phyloP scores from a whole-genome alignment of 2,113 vertebrate species.

The Amia ocellicauda region DNA sequence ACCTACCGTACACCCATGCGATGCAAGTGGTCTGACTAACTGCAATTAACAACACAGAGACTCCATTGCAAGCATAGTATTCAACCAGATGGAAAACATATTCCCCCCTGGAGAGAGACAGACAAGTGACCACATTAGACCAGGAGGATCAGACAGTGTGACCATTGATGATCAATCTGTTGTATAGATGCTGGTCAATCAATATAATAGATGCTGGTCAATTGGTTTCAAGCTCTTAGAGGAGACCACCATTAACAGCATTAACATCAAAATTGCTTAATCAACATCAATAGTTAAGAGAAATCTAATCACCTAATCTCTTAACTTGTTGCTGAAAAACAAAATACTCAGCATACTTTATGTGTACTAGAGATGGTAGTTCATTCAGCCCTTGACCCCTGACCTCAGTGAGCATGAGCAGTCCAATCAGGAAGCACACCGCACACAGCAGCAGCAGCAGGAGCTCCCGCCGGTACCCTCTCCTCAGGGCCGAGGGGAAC shows the following conservation, averaged over 20 bases:
- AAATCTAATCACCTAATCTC: too few species aligned
- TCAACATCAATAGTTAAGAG: too few species aligned
- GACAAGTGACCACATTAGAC: not conserved
- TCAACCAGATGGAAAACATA: conserved; percentile 57
- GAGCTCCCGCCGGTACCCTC: too few species aligned
- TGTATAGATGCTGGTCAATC: not conserved
- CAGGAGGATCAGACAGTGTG: not conserved
- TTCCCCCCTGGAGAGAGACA: conserved; percentile 42
- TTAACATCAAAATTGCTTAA: too few species aligned
- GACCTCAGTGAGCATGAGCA: conserved; percentile 18
- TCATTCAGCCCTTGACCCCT: not conserved
- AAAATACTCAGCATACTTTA: too few species aligned
- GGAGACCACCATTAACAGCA: too few species aligned
- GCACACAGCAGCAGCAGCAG: too few species aligned
- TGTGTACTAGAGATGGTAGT: not conserved
- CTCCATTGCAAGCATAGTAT: conserved; percentile 57
- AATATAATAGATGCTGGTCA: too few species aligned
- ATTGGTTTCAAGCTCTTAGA: not conserved
- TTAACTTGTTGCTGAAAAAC: too few species aligned
- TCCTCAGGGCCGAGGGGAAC: too few species aligned
- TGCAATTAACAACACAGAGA: conserved; percentile 49
- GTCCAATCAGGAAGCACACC: not conserved
- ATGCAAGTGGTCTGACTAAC: conserved; percentile 54
- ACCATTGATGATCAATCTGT: not conserved
- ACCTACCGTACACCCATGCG: conserved; percentile 55